These are phyloP conservation scores for Tipula lateralis DNA, from an alignment of 2,888 invertebrate species.

Conservation along the genomic window DNA sequence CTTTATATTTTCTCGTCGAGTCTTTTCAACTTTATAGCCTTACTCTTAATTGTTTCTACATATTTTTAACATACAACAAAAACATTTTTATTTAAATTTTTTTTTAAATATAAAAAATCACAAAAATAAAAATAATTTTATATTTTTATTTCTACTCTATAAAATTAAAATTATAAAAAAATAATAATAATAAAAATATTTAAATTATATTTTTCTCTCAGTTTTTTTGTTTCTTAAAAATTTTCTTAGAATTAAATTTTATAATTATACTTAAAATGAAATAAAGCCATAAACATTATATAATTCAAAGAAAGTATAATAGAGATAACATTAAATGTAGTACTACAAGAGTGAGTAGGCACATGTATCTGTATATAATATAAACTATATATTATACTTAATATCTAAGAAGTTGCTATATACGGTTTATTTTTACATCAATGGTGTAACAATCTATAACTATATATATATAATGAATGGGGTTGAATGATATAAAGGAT, in stretches of 20 bases:
- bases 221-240: not conserved
- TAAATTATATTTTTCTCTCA: not conserved
- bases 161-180: not conserved
- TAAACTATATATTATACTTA: not conserved
- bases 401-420: not conserved
- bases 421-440: not conserved
- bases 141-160: not conserved
- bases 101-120: not conserved
- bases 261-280: not conserved
- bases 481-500: not conserved
- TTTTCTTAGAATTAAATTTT: conserved; percentile 15
- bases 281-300: conserved; percentile 11
- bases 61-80: not conserved
- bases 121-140: not conserved
- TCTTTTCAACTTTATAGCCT: conserved; percentile 11
- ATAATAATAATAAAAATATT: not conserved
- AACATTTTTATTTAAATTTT: too few species aligned
- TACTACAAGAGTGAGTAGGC: not conserved
- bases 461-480: not conserved
- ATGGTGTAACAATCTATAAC: not conserved
- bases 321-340: not conserved
- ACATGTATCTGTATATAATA: not conserved
- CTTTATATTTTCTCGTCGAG: not conserved
- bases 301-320: not conserved
- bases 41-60: conserved; percentile 7